These are phyloP conservation scores for Pegea sp. DNA, from an alignment of 23 tunicate genomes.

Conservation along the genomic window DNA sequence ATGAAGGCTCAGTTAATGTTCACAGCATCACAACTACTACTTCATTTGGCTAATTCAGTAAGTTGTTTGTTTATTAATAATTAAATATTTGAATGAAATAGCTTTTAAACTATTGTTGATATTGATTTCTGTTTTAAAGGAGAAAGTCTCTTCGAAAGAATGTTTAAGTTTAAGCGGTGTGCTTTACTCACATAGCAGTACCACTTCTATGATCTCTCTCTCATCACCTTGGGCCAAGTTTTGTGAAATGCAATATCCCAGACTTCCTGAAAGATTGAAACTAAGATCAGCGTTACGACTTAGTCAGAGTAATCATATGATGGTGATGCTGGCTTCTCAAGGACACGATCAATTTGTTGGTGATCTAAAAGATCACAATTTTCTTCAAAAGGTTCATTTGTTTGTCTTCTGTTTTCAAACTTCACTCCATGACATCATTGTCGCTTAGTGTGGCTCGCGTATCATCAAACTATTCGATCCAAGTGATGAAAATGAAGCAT, in stretches of 20 bases:
- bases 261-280: conserved; percentile 18
- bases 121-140: no score
- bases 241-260: conserved; percentile 7
- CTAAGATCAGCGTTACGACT: conserved; percentile 25
- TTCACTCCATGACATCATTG: no score
- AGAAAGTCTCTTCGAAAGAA: conserved; percentile 16
- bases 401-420: not conserved
- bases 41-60: conserved; percentile 36
- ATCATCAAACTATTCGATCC: not conserved
- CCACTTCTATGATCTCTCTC: conserved; percentile 13
- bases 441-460: no score
- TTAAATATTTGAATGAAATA: no score
- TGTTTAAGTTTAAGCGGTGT: conserved; percentile 7
- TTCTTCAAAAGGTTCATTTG: not conserved
- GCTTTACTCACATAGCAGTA: conserved; percentile 21
- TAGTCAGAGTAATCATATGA: conserved; percentile 56
- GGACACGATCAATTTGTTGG: not conserved
- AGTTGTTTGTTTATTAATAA: no score
- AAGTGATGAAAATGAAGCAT: conserved; percentile 1
- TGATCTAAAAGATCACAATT: not conserved
- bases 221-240: conserved; percentile 35
- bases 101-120: no score
- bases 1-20: conserved; percentile 38
- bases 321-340: conserved; percentile 11
- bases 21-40: conserved; percentile 19